Evolutionary conservation across 2,888 invertebrate species (phyloP), one percentile per base, ranked within the genome.

Genomic region (Drosophila paranaensis): DNA sequence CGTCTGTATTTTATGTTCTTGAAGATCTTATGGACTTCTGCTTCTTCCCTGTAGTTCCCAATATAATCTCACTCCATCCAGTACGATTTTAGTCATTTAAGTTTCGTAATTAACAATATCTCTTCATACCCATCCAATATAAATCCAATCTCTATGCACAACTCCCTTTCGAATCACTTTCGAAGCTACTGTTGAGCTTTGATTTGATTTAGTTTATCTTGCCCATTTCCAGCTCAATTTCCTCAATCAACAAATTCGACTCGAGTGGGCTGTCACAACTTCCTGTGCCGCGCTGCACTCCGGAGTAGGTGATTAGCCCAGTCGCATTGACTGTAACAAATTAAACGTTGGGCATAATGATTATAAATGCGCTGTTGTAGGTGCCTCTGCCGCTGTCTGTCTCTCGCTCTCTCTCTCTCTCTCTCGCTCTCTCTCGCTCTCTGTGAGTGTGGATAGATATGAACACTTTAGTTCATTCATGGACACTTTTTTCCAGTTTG

Each of bases 391-490:
- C 45, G 39, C 53, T 46, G 35, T 67, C 43, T 20, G 11, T 13
- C 1, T 45, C 20, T 45, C 45, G 1, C 6, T 13, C 45, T 13
- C 25, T 16, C 11, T 5, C 1, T 0, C 46, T 11, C 33, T 16
- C 16, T 33, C 13, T 8, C 6, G 0, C 16, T 14, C 46, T 5
- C 46, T 30, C 10, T 30, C n/a, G n/a, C 30, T 5, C 14, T 62
- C 40, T 45, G 54, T 40, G 25, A 65, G 42, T 60, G 20, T 13
- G 53, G 53, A 71, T 20, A 83, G 83, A 83, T 81, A 84, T 77
- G 79, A 87, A 76, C 84, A 81, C 82, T 87, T 83, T 77, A 75
- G 83, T 81, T 77, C 81, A 84, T 75, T 74, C 77, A 74, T 74
- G 74, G 79, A 86, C 82, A 86, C 80, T 80, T 83, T 50, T 51